A percentile compares a stretch with the other conserved stretches of the same genome.
These are phyloP conservation scores for Tokudaia muenninki DNA, from an alignment of 2,797 vertebrate genomes.

Conservation along the genomic window DNA sequence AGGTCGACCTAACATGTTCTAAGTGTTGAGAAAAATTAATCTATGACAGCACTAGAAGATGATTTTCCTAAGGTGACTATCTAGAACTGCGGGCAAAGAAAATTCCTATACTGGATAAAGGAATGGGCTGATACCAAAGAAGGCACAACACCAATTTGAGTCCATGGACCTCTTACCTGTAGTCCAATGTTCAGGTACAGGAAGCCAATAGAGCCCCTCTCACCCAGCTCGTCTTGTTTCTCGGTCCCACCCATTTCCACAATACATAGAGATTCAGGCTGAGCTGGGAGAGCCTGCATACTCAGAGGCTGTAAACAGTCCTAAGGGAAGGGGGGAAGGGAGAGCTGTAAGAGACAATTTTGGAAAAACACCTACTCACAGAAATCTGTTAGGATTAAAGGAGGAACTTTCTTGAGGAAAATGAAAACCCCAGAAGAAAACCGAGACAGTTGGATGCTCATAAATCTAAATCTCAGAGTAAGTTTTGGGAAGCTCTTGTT, in stretches of 20 bases:
- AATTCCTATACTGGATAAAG: not conserved
- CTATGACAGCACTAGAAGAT: not conserved
- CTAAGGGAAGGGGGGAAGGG: slow-evolving; percentile 83
- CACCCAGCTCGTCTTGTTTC: slow-evolving; percentile 98
- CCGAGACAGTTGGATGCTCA: not conserved
- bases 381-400: slow-evolving; percentile 20
- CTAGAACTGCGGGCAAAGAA: not conserved
- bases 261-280: slow-evolving; percentile 97
- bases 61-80: not conserved
- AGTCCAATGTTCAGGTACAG: slow-evolving; percentile 98
- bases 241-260: slow-evolving; percentile 99
- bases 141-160: not conserved
- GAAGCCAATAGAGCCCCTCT: slow-evolving; percentile 97
- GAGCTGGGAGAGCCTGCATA: slow-evolving; percentile 98
- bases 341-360: not conserved
- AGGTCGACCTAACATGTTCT: not conserved
- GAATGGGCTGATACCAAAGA: not conserved
- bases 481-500: not conserved
- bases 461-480: slow-evolving; percentile 51
- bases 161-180: slow-evolving; percentile 91
- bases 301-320: slow-evolving; percentile 98
- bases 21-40: slow-evolving; percentile 5
- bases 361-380: not conserved
- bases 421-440: not conserved
- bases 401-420: not conserved